Conservation (phyloP, 2,888 invertebrate genomes). For the Nephrotoma appendiculata region DNA sequence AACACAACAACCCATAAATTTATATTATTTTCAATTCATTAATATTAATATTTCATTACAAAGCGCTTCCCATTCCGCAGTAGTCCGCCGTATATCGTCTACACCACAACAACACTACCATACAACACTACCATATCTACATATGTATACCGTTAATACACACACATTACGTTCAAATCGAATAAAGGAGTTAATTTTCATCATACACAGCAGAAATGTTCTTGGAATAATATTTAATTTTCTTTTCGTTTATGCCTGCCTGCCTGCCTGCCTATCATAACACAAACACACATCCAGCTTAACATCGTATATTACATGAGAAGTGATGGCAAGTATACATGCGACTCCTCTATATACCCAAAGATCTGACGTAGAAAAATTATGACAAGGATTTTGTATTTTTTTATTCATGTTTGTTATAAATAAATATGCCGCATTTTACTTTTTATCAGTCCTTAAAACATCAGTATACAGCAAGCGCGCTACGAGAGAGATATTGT, state of each 20-base stretch:
- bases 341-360: not conserved
- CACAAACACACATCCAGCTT: not conserved
- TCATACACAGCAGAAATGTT: not conserved
- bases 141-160: not conserved
- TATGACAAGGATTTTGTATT: not conserved
- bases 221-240: not conserved
- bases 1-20: not conserved
- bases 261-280: not conserved
- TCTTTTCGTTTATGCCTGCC: not conserved
- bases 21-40: not conserved
- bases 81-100: not conserved
- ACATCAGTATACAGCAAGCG: not conserved
- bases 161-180: not conserved
- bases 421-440: not conserved
- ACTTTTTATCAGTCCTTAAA: not conserved
- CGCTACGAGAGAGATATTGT: not conserved
- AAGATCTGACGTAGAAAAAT: not conserved
- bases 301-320: not conserved
- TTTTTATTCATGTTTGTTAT: not conserved
- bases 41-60: not conserved
- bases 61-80: not conserved
- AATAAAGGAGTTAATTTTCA: not conserved
- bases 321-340: not conserved
- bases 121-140: not conserved
- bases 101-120: not conserved